phyloP scores from a whole-genome alignment of 2,797 vertebrate species.

The Amniataba percoides region DNA sequence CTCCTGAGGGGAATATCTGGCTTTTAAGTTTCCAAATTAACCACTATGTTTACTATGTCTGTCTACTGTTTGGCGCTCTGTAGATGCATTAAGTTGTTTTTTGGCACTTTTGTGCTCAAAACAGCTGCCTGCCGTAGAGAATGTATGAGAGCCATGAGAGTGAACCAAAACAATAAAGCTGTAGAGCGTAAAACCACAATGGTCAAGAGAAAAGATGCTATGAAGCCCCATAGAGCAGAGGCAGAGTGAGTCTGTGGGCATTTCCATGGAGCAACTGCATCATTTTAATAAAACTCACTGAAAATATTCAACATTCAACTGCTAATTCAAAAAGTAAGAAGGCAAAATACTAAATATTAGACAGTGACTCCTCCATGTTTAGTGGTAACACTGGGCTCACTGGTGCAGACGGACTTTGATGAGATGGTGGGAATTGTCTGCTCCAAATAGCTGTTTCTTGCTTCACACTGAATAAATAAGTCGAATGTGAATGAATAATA shows the following conservation, averaged over 20 bases:
- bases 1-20: not conserved
- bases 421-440: not conserved
- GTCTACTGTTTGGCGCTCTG: too few species aligned
- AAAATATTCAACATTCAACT: not conserved
- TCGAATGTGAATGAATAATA: conserved; percentile 10
- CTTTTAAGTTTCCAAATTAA: not conserved
- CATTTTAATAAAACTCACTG: not conserved
- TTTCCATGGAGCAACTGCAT: not conserved
- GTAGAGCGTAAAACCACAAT: too few species aligned
- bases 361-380: not conserved
- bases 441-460: conserved; percentile 14
- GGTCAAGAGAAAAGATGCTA: too few species aligned
- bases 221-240: not conserved
- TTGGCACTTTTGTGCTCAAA: too few species aligned
- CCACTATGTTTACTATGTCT: too few species aligned
- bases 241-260: not conserved
- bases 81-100: too few species aligned
- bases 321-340: not conserved
- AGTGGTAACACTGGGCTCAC: not conserved
- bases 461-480: conserved; percentile 13
- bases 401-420: not conserved
- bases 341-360: not conserved
- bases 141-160: too few species aligned
- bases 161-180: too few species aligned
- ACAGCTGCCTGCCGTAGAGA: too few species aligned